These are phyloP conservation scores for Nasonovia ribisnigri DNA, from an alignment of 2,888 invertebrate species.

Conservation along the genomic window DNA sequence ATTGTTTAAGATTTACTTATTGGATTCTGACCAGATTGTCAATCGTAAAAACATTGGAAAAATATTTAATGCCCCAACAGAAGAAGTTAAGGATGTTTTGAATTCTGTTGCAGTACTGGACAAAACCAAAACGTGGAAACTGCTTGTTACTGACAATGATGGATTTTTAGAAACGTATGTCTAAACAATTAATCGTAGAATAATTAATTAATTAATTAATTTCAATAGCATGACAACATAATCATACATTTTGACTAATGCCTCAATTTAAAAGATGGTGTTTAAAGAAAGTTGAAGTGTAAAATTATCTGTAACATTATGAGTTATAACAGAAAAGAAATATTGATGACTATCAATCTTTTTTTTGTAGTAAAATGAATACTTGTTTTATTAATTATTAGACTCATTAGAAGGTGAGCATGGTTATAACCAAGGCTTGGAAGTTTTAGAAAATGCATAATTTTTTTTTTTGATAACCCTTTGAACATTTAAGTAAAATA, in stretches of 20 bases:
- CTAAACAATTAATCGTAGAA: neutral
- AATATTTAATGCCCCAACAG: conserved; percentile 55
- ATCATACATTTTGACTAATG: neutral
- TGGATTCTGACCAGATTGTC: conserved; percentile 30
- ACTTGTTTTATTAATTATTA: neutral
- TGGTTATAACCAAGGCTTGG: neutral
- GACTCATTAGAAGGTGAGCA: neutral
- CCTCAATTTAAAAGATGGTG: neutral
- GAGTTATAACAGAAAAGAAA: neutral
- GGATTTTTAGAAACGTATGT: conserved; percentile 51
- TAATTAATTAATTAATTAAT: neutral
- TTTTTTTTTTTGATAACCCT: too few relatives aligned
- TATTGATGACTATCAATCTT: neutral
- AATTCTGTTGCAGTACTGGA: conserved; percentile 41
- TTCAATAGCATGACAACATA: neutral
- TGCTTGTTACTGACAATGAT: conserved; percentile 3
- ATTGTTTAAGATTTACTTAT: conserved; percentile 43
- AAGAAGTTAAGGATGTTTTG: conserved; percentile 56
- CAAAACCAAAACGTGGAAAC: conserved; percentile 47
- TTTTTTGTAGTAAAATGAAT: neutral
- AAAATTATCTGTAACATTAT: neutral
- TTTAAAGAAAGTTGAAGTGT: neutral
- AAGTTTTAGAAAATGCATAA: too few relatives aligned
- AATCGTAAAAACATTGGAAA: conserved; percentile 36
- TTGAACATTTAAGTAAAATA: too few relatives aligned